A percentile compares a stretch with the other conserved stretches of the same genome.
phyloP scores from a whole-genome alignment of 2,113 vertebrate species.

The Danio rerio region GRCz12tu NC_133192.1:21616001-21616500 shows the following conservation, averaged over 20 bases:
- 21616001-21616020: conserved; percentile 13
- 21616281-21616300: neutral
- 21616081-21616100: neutral
- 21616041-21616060: conserved; percentile 1
- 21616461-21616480: conserved; percentile 23
- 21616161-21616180: conserved; percentile 39
- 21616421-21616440: conserved; percentile 53
- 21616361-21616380: neutral
- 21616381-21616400: conserved; percentile 14
- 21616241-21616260: conserved; percentile 1
- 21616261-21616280: neutral
- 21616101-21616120: conserved; percentile 1
- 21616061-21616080: conserved; percentile 19
- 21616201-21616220: conserved; percentile 23
- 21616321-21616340: neutral
- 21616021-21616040: conserved; percentile 19
- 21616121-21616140: conserved; percentile 30
- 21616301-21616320: conserved; percentile 11
- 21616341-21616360: neutral
- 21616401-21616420: conserved; percentile 22
- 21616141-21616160: conserved; percentile 1
- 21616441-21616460: conserved; percentile 46
- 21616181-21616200: conserved; percentile 14
- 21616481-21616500: conserved; percentile 2
- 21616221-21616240: conserved; percentile 27